Conservation (phyloP, 2,797 vertebrate genomes). For the Staurois parvus region DNA sequence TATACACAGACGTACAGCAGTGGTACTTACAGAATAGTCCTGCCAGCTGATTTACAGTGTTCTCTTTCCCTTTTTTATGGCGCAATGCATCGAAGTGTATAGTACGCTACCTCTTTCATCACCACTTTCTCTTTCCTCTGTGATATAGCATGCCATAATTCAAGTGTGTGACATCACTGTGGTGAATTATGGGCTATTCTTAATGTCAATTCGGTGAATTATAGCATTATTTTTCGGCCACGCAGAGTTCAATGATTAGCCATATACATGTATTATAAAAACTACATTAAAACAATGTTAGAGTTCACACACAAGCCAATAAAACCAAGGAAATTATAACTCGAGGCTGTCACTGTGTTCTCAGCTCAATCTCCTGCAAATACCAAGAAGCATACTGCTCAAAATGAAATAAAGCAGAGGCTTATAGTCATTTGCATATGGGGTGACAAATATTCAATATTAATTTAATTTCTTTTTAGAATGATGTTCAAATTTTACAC, state of each 20-base stretch:
- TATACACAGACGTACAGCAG: slow-evolving; percentile 33
- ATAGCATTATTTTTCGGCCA: slow-evolving; percentile 56
- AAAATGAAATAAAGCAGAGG: slow-evolving; percentile 4
- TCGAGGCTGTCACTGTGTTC: slow-evolving; percentile 54
- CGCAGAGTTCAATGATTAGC: slow-evolving; percentile 56
- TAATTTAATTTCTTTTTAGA: neutral
- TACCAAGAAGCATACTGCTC: slow-evolving; percentile 52
- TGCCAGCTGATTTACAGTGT: slow-evolving; percentile 48
- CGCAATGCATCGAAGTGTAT: slow-evolving; percentile 48
- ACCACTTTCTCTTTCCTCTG: slow-evolving; percentile 53
- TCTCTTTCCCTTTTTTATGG: slow-evolving; percentile 54
- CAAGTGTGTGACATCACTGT: slow-evolving; percentile 55
- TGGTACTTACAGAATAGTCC: slow-evolving; percentile 49
- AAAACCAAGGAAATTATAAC: slow-evolving; percentile 58
- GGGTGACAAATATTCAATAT: slow-evolving; percentile 35
- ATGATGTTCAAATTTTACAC: neutral
- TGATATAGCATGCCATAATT: slow-evolving; percentile 55
- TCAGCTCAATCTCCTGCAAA: slow-evolving; percentile 43
- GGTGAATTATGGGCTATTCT: slow-evolving; percentile 55
- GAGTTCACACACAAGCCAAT: slow-evolving; percentile 56
- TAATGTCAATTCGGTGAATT: slow-evolving; percentile 51
- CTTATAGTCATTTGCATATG: slow-evolving; percentile 43
- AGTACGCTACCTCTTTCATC: slow-evolving; percentile 47
- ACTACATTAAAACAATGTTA: slow-evolving; percentile 60
- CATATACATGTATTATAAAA: slow-evolving; percentile 60